Conservation (phyloP, 2,113 vertebrate genomes). For the Bostrychus sinensis region DNA sequence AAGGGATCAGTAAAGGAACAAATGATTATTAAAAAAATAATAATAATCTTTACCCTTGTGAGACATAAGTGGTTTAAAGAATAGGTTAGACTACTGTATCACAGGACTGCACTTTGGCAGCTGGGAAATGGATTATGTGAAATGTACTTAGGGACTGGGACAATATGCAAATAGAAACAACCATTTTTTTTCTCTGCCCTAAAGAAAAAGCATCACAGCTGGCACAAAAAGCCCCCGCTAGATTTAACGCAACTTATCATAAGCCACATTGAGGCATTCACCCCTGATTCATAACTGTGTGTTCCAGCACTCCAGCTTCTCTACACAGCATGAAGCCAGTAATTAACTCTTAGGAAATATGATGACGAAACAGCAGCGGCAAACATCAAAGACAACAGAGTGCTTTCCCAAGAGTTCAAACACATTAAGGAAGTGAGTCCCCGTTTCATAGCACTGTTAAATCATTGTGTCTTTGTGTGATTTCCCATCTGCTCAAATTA, state of each 20-base stretch:
- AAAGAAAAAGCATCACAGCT: constrained; percentile 30
- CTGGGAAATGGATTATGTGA: background rate
- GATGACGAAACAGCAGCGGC: constrained; percentile 61
- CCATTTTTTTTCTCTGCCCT: constrained; percentile 1
- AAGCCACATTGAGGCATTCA: constrained; percentile 22
- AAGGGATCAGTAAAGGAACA: no score
- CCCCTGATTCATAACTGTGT: constrained; percentile 27
- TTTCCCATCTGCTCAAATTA: constrained; percentile 58
- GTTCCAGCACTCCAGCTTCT: constrained; percentile 39
- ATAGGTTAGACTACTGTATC: background rate
- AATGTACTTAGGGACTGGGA: background rate
- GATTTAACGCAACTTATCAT: constrained; percentile 32
- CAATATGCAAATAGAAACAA: constrained; percentile 19
- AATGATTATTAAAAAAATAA: no score
- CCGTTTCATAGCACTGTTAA: constrained; percentile 59
- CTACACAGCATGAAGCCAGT: constrained; percentile 41
- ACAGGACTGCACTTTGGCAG: background rate
- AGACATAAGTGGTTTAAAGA: no score
- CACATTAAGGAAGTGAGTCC: constrained; percentile 48
- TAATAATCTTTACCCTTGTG: no score
- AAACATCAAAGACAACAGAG: constrained; percentile 55
- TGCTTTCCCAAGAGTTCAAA: constrained; percentile 53
- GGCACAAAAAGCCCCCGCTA: constrained; percentile 19
- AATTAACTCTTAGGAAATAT: constrained; percentile 63
- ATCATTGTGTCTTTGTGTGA: constrained; percentile 48